Base-by-base conservation (phyloP, 2,113 vertebrate species). In the Brachypteracias leptosomus region DNA sequence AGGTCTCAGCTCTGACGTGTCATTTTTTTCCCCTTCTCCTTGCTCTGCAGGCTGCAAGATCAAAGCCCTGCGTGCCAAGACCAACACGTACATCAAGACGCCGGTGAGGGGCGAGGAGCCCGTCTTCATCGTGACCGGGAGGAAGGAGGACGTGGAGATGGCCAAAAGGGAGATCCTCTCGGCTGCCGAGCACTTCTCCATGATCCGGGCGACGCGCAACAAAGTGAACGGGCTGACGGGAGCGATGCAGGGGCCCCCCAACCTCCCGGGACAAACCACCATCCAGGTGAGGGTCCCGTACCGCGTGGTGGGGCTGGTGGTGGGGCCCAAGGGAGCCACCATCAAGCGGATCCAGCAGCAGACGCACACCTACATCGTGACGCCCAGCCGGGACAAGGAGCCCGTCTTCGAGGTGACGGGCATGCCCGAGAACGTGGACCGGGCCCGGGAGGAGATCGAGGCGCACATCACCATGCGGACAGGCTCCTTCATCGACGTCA, bases 261-360 rank as follows among this genome's bases (percentile, higher is more conserved):
- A 99, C 97, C 97, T 99, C 49, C 99, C 99, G 0, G 99, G 99
- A 6, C 99, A 99, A 97, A 99, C 99, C 93, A 99, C 99, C 89
- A 99, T 99, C 90, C 98, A 99, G 97, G 99, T 99, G 94, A 97
- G 99, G 16, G 99, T 99, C 46, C 99, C 99, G 19, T 99, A 99
- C 97, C 98, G 99, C 1, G 99, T 99, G 36, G 99, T 99, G 24
- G 99, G 99, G 46, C 97, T 99, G 89, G 99, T 99, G 36, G 99
- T 99, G 72, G 99, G 99, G 8, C 99, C 99, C 55, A 99, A 99
- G 91, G 99, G 99, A 7, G 99, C 99, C 88, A 99, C 99, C n/a
- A 99, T 99, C 97, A 99, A 99, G 95, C 98, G 99, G 74, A 99
- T 99, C 95, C 99, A 99, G 98, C 99, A 99, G 97, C 99, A 98